A percentile compares a stretch with the other conserved stretches of the same genome.
Conservation (phyloP, 2,113 vertebrate genomes). For the Dicerorhinus sumatrensis region DNA sequence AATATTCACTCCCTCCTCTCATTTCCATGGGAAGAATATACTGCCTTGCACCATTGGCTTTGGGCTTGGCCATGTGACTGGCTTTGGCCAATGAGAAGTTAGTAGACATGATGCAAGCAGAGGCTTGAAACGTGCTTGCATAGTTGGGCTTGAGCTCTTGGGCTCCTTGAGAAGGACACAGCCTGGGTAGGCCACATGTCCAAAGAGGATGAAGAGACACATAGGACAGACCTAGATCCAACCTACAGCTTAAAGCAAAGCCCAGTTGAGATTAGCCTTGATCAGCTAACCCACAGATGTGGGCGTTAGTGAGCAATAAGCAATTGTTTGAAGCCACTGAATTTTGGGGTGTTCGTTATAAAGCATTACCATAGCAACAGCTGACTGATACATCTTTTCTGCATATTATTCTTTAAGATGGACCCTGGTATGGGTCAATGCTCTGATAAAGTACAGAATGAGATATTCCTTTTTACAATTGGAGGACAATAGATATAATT, state of each 20-base stretch:
- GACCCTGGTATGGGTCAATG: neutral
- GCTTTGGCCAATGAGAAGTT: neutral
- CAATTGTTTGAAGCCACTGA: neutral
- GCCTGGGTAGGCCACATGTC: neutral
- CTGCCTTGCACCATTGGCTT: neutral
- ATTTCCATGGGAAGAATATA: neutral
- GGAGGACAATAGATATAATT: neutral
- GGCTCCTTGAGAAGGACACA: neutral
- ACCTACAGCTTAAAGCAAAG: neutral
- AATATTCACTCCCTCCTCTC: neutral
- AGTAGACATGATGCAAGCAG: neutral
- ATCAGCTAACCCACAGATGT: neutral
- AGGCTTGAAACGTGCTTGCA: neutral
- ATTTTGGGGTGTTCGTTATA: neutral
- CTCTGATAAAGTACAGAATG: neutral
- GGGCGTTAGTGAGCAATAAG: neutral
- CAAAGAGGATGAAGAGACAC: neutral
- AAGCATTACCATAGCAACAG: neutral
- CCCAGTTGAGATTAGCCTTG: neutral
- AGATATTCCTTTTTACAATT: neutral
- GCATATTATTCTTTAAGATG: conserved; percentile 8
- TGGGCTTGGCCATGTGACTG: neutral
- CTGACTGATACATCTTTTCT: neutral
- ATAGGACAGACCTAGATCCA: neutral
- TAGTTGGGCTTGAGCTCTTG: neutral